Percentiles rank a stretch among this genome's conserved stretches.
Evolutionary conservation across 2,113 vertebrate genomes (phyloP).

Genomic region (Indicator indicator): DNA sequence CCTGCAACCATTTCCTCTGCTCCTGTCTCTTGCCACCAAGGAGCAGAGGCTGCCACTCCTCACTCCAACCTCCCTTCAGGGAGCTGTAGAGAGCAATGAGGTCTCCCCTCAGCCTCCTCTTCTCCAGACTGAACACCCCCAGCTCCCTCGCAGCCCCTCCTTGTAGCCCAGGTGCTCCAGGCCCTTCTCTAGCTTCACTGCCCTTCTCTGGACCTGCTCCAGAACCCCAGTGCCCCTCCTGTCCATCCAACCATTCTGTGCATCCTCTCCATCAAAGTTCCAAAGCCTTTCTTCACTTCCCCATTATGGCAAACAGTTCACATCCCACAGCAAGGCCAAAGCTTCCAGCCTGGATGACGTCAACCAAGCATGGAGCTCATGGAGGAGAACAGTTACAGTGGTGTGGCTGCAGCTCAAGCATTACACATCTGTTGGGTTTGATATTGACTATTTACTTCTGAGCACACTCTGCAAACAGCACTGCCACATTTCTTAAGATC

Average conservation of each 20-base stretch:
- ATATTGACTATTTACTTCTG: neutral
- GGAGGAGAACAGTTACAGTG: neutral
- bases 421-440: neutral
- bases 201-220: too few relatives aligned
- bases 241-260: neutral
- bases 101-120: too few relatives aligned
- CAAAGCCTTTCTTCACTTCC: neutral
- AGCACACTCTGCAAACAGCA: neutral
- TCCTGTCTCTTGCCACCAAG: too few relatives aligned
- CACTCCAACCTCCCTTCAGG: too few relatives aligned
- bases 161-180: too few relatives aligned
- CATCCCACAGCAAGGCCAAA: neutral
- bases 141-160: too few relatives aligned
- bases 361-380: neutral
- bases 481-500: neutral
- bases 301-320: neutral
- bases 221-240: too few relatives aligned
- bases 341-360: neutral
- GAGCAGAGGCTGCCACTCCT: too few relatives aligned
- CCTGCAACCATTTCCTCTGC: too few relatives aligned
- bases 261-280: neutral
- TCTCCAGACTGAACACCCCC: too few relatives aligned
- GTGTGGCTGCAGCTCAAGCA: neutral
- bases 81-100: too few relatives aligned
- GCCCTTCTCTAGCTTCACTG: too few relatives aligned